Percentiles rank a stretch among this genome's conserved stretches.
Conservation (phyloP, 2,797 vertebrate species). For the Chelmon rostratus region DNA sequence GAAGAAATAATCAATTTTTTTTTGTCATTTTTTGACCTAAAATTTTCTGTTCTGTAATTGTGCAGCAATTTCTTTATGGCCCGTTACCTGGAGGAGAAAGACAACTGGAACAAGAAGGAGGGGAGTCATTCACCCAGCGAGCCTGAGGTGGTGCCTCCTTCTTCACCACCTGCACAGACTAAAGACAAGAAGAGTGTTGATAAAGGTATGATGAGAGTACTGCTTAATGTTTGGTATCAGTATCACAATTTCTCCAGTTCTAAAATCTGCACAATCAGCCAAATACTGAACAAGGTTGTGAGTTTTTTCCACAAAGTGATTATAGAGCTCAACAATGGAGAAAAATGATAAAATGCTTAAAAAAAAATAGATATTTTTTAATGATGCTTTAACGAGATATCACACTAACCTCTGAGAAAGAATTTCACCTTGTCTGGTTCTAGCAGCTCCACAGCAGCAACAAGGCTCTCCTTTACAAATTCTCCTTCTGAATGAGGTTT, state of each 20-base stretch:
- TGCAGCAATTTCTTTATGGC: constrained; percentile 77
- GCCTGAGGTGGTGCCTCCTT: constrained; percentile 10
- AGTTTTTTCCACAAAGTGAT: background rate
- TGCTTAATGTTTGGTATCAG: background rate
- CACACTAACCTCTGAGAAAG: too few relatives aligned
- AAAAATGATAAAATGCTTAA: too few relatives aligned
- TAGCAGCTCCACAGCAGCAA: too few relatives aligned
- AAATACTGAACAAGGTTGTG: background rate
- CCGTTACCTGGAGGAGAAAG: constrained; percentile 71
- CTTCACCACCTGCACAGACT: background rate
- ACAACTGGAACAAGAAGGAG: constrained; percentile 40
- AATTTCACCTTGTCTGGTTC: too few relatives aligned
- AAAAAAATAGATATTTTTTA: too few relatives aligned
- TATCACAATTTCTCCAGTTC: background rate
- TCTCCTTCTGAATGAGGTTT: too few relatives aligned
- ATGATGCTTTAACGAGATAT: background rate
- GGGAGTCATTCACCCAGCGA: constrained; percentile 6
- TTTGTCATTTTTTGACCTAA: background rate
- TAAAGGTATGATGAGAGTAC: constrained; percentile 46
- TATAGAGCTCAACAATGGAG: background rate
- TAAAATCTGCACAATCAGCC: background rate
- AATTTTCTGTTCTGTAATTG: constrained; percentile 26
- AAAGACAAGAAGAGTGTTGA: constrained; percentile 52
- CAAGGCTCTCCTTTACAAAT: too few relatives aligned
- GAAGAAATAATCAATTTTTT: too few relatives aligned